Evolutionary conservation across 2,888 invertebrate species (phyloP), one percentile per base, ranked within the genome.

Genomic region (Phlogophora meticulosa): DNA sequence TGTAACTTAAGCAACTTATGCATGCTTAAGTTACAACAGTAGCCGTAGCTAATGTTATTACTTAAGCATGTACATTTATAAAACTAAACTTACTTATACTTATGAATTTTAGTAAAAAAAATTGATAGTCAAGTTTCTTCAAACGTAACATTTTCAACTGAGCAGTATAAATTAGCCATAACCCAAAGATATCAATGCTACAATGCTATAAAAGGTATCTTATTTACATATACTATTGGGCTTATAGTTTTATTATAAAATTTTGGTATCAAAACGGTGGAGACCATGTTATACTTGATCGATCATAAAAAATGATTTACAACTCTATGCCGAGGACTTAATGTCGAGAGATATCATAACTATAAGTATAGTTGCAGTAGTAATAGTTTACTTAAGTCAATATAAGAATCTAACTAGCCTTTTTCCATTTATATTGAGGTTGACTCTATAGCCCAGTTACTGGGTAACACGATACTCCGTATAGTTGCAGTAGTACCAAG

Each of bases 81-180:
- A 42, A 17, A 9, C 4, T 42, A 7, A 42, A 7, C 42, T 42
- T 42, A 10, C 10, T 10, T 42, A 42, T 17, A 20, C 9, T 42
- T 42, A n/a, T n/a, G 9, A 34, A 34, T 51, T 11, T 24, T 0
- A n/a, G 40, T 10, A 17, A 28, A 46, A 36, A n/a, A 10, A 24
- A 15, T 15, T 5, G 2, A 24, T 15, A n/a, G 24, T 24, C 3
- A 45, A 9, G 34, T 28, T 28, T 36, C 11, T 11, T 22, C 2
- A 11, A 45, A 32, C 4, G 22, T 24, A 34, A 61, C 20, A 34
- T 20, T 48, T 48, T 40, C 1, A 34, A 72, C 20, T 24, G 24
- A 34, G 9, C 2, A 38, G 63, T 63, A 48, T 67, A 63, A 67
- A 67, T 67, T 72, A 62, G 11, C 48, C 46, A 63, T 63, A 42